phyloP scores from a whole-genome alignment of 2,797 vertebrate genomes.

The Ambastaia sidthimunki region DNA sequence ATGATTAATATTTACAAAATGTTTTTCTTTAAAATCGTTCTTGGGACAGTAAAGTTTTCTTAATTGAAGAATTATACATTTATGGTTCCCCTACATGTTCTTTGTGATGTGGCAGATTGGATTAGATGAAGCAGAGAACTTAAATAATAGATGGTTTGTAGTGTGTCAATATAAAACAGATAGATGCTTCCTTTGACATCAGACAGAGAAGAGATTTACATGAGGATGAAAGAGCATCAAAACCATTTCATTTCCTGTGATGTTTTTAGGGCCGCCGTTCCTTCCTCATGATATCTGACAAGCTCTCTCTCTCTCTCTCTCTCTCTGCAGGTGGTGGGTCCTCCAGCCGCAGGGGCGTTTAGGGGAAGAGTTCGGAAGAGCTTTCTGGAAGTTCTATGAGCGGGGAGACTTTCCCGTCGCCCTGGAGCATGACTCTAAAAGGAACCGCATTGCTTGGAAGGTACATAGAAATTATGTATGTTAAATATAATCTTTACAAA shows the following conservation, averaged over 20 bases:
- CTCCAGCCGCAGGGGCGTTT: slow-evolving; percentile 86
- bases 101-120: slow-evolving; percentile 25
- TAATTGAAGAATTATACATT: background rate
- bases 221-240: slow-evolving; percentile 43
- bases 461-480: slow-evolving; percentile 65
- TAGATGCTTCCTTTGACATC: slow-evolving; percentile 32
- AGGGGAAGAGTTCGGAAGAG: slow-evolving; percentile 78
- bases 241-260: slow-evolving; percentile 43
- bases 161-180: slow-evolving; percentile 31
- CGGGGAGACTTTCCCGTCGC: slow-evolving; percentile 87
- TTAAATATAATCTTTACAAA: background rate
- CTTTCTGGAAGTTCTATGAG: slow-evolving; percentile 92
- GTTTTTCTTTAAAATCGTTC: background rate
- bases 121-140: slow-evolving; percentile 16
- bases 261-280: slow-evolving; percentile 24
- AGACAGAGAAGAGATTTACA: slow-evolving; percentile 43
- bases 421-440: slow-evolving; percentile 70
- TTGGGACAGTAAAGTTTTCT: background rate
- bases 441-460: slow-evolving; percentile 80
- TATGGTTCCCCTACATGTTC: background rate
- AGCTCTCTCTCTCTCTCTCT: slow-evolving; percentile 18
- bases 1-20: no score
- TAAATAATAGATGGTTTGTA: slow-evolving; percentile 37
- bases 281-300: slow-evolving; percentile 47
- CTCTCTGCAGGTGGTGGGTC: slow-evolving; percentile 82